Evolutionary conservation across 1,140 invertebrate species (phyloP).

Genomic region (Trichonephila clavipes): DNA sequence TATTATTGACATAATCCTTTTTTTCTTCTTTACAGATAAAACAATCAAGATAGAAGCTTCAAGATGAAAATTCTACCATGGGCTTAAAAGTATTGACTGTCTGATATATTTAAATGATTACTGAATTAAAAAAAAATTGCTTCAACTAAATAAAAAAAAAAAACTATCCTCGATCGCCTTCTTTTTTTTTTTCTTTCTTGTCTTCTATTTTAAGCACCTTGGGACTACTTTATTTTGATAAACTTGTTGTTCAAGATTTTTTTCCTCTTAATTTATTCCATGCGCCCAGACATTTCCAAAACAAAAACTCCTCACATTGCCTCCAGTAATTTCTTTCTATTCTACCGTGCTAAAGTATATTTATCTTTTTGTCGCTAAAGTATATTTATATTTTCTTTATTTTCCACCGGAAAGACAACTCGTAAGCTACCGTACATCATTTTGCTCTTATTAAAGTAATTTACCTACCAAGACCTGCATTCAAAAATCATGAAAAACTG

Average conservation of each 20-base stretch:
- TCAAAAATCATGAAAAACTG: not conserved
- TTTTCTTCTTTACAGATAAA: not conserved
- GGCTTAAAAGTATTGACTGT: not conserved
- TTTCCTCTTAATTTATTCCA: not conserved
- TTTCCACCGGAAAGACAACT: not conserved
- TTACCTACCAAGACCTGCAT: not conserved
- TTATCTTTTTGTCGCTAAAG: not conserved
- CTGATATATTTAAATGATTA: not conserved
- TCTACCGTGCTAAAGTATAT: too few relatives aligned
- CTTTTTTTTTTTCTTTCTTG: too few relatives aligned
- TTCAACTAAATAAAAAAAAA: not conserved
- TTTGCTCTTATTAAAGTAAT: slow-evolving; percentile 6
- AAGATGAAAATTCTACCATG: not conserved
- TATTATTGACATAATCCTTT: not conserved
- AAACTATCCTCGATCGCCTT: not conserved
- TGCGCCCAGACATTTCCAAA: not conserved
- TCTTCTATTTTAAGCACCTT: too few relatives aligned
- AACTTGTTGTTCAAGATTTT: not conserved
- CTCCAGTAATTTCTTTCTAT: not conserved
- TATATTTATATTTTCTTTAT: not conserved
- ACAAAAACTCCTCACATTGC: not conserved
- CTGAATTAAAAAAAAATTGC: not conserved
- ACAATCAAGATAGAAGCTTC: not conserved
- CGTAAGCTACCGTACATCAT: not conserved
- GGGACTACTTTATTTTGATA: too few relatives aligned